Percentiles rank a stretch among this genome's conserved stretches.
These are phyloP conservation scores for Diplodus puntazzo DNA, from an alignment of 2,797 vertebrate species.

Conservation along the genomic window DNA sequence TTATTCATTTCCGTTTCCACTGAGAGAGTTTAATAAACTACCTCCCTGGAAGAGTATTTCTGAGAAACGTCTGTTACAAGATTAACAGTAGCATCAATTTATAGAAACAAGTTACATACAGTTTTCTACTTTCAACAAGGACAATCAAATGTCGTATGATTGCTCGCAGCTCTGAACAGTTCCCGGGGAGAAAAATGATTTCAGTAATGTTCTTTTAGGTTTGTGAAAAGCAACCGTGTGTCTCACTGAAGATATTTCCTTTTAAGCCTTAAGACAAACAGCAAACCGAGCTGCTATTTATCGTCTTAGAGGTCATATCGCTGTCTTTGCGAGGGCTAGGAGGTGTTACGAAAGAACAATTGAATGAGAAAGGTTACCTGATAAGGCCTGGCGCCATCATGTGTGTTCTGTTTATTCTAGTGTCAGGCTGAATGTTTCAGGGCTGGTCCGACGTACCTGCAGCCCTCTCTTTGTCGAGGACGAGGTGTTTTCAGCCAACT, in stretches of 20 bases:
- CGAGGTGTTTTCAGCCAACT: background rate
- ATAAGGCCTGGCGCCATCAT: slow-evolving; percentile 66
- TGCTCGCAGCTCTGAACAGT: slow-evolving; percentile 14
- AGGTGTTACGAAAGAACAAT: slow-evolving; percentile 55
- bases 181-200: background rate
- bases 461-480: slow-evolving; percentile 17
- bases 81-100: background rate
- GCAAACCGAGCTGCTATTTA: slow-evolving; percentile 41
- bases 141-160: background rate
- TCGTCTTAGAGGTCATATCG: slow-evolving; percentile 31
- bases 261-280: background rate
- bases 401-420: slow-evolving; percentile 63
- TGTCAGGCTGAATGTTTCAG: slow-evolving; percentile 42
- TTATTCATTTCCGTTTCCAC: no score
- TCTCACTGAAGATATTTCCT: background rate
- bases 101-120: background rate
- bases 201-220: background rate
- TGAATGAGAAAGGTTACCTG: slow-evolving; percentile 61
- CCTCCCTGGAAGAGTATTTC: background rate
- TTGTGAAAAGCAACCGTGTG: slow-evolving; percentile 27
- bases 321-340: slow-evolving; percentile 23
- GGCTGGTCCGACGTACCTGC: slow-evolving; percentile 30
- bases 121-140: background rate
- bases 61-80: slow-evolving; percentile 1
- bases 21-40: background rate